phyloP scores from a whole-genome alignment of 1,140 invertebrate genomes.

The Heliconius himera region DNA sequence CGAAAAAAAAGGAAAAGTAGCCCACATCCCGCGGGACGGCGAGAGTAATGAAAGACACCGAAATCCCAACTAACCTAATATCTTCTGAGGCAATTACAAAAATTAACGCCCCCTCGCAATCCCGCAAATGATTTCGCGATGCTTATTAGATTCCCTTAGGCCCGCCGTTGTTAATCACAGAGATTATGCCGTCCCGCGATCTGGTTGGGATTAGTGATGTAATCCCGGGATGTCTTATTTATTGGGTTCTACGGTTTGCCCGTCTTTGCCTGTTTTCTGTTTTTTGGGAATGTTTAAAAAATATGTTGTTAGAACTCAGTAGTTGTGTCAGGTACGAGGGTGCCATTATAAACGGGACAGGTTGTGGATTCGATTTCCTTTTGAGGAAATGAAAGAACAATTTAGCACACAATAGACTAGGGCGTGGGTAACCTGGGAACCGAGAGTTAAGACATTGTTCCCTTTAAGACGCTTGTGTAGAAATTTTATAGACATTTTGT shows the following conservation, averaged over 20 bases:
- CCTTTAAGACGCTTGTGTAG: too few relatives aligned
- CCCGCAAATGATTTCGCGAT: slow-evolving; percentile 44
- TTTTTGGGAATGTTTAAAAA: not conserved
- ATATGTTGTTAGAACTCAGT: too few relatives aligned
- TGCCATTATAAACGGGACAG: too few relatives aligned
- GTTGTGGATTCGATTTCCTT: too few relatives aligned
- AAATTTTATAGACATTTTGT: too few relatives aligned
- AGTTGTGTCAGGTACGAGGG: too few relatives aligned
- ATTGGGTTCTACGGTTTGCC: slow-evolving; percentile 27
- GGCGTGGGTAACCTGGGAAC: too few relatives aligned
- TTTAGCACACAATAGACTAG: too few relatives aligned
- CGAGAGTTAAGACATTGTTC: too few relatives aligned
- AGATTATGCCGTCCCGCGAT: slow-evolving; percentile 40
- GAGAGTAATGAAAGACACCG: slow-evolving; percentile 34
- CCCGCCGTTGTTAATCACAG: slow-evolving; percentile 44
- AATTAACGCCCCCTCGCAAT: slow-evolving; percentile 46
- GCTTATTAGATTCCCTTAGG: slow-evolving; percentile 43
- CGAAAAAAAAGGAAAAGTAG: slow-evolving; percentile 36
- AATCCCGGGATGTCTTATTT: slow-evolving; percentile 32
- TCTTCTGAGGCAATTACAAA: slow-evolving; percentile 47
- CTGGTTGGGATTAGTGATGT: slow-evolving; percentile 32
- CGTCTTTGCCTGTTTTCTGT: not conserved
- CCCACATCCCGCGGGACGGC: slow-evolving; percentile 44
- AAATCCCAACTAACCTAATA: slow-evolving; percentile 42
- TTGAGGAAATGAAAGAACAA: too few relatives aligned